These are phyloP conservation scores for Torymus texanus DNA, from an alignment of 2,888 invertebrate genomes.

Conservation along the genomic window DNA sequence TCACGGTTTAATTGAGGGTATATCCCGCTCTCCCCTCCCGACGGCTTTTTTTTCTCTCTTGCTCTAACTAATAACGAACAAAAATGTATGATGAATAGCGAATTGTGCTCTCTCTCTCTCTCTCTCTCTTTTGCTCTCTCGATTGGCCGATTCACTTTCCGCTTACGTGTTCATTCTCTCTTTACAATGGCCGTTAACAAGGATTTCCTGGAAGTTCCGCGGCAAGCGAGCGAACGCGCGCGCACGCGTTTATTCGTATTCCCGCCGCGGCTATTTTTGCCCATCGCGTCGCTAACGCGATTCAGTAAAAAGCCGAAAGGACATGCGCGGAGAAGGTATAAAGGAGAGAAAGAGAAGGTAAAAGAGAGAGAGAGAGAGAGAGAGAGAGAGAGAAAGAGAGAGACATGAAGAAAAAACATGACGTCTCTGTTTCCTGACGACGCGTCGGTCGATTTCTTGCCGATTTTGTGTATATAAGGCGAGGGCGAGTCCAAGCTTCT, in stretches of 20 bases:
- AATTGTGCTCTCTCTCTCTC: conserved; percentile 52
- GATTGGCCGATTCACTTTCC: conserved; percentile 60
- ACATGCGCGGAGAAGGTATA: neutral
- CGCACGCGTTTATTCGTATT: conserved; percentile 53
- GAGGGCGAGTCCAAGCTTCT: neutral
- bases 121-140: conserved; percentile 32
- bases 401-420: conserved; percentile 56
- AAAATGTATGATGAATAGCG: conserved; percentile 58
- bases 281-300: conserved; percentile 48
- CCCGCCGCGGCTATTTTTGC: conserved; percentile 58
- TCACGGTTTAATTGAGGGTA: conserved; percentile 52
- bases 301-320: conserved; percentile 59
- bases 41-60: conserved; percentile 22
- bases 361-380: neutral
- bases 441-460: conserved; percentile 59
- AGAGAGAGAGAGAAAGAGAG: conserved; percentile 5
- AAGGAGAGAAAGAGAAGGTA: neutral
- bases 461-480: conserved; percentile 51
- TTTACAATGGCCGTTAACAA: conserved; percentile 61
- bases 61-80: conserved; percentile 56
- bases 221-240: conserved; percentile 18
- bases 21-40: conserved; percentile 3
- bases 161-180: conserved; percentile 59
- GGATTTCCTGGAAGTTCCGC: conserved; percentile 63
- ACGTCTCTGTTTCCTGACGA: conserved; percentile 62